Percentiles rank a stretch among this genome's conserved stretches.
These are phyloP conservation scores for Allobates femoralis DNA, from an alignment of 2,797 vertebrate genomes.

Conservation along the genomic window DNA sequence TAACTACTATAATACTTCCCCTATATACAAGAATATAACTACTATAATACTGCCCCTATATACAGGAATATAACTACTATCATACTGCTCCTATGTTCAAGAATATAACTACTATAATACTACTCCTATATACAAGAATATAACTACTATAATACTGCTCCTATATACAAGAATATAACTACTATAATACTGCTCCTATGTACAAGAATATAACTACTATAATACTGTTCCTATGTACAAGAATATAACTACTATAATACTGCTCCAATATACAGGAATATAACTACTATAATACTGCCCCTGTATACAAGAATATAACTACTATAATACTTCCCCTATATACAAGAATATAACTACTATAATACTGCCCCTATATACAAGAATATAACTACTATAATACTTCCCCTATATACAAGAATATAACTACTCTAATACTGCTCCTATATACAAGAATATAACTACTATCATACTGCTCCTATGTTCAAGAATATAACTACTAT, in stretches of 20 bases:
- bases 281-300: slow-evolving; percentile 7
- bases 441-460: slow-evolving; percentile 23
- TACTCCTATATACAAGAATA: slow-evolving; percentile 10
- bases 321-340: not conserved
- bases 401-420: not conserved
- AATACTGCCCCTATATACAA: slow-evolving; percentile 3
- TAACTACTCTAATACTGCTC: too few species aligned
- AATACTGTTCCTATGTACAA: not conserved
- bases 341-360: slow-evolving; percentile 21
- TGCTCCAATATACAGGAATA: not conserved
- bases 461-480: slow-evolving; percentile 7
- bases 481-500: slow-evolving; percentile 22
- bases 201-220: slow-evolving; percentile 4
- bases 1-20: slow-evolving; percentile 20
- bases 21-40: slow-evolving; percentile 26
- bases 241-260: slow-evolving; percentile 4
- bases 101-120: slow-evolving; percentile 27
- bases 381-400: slow-evolving; percentile 16
- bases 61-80: slow-evolving; percentile 17
- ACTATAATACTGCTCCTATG: not conserved
- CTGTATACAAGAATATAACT: slow-evolving; percentile 17
- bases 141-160: not conserved
- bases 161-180: slow-evolving; percentile 2
- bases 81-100: slow-evolving; percentile 8
- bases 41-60: slow-evolving; percentile 8